These are phyloP conservation scores for Falco rusticolus DNA, from an alignment of 2,797 vertebrate species.

Conservation along the genomic window DNA sequence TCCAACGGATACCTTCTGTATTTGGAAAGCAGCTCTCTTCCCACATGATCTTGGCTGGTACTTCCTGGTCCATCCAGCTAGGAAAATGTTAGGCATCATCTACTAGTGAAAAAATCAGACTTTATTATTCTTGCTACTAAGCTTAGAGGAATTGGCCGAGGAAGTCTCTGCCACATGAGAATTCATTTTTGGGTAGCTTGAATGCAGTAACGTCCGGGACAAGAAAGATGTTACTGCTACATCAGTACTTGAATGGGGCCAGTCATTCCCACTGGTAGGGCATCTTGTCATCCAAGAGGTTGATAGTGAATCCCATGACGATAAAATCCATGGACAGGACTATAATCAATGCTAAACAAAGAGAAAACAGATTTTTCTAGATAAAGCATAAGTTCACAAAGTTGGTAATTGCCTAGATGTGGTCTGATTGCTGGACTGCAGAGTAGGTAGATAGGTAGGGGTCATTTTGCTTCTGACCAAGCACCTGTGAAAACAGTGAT, in stretches of 20 bases:
- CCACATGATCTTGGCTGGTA: not conserved
- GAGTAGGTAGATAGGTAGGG: not conserved
- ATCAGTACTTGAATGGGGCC: not conserved
- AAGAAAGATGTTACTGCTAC: not conserved
- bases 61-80: not conserved
- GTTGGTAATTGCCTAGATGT: not conserved
- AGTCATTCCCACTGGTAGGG: not conserved
- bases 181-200: not conserved
- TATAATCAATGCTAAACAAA: not conserved
- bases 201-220: accelerated
- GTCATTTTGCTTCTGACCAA: not conserved
- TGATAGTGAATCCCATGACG: not conserved
- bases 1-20: not conserved
- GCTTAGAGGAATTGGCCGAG: not conserved
- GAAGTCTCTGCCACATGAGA: not conserved
- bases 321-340: not conserved
- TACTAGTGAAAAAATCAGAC: not conserved
- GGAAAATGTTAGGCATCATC: not conserved
- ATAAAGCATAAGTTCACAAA: not conserved
- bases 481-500: not conserved
- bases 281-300: not conserved
- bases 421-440: not conserved
- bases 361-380: not conserved
- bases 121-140: not conserved
- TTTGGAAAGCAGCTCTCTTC: not conserved